Evolutionary conservation across 2,888 invertebrate species (phyloP).

Genomic region (Bedellia somnulentella): DNA sequence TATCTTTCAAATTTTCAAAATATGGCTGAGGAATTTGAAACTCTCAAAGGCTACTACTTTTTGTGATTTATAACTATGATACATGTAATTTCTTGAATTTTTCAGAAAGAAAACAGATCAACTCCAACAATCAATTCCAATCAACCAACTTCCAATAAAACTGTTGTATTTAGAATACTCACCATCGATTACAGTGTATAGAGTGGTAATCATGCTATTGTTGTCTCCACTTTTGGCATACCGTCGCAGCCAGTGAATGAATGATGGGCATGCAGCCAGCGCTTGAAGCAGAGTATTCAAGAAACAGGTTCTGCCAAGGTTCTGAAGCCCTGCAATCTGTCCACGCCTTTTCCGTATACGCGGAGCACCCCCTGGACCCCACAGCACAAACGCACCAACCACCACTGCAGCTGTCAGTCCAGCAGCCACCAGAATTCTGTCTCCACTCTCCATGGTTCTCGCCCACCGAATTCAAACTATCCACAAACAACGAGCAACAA

Average conservation of each 20-base stretch:
- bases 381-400: constrained; percentile 81
- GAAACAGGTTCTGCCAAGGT: constrained; percentile 92
- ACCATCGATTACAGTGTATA: constrained; percentile 77
- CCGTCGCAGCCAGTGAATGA: constrained; percentile 79
- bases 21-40: too few relatives aligned
- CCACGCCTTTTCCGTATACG: constrained; percentile 66
- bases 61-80: background rate
- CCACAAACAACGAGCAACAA: too few relatives aligned
- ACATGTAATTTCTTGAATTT: too few relatives aligned
- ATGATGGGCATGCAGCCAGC: constrained; percentile 82
- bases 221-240: constrained; percentile 64
- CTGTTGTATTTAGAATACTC: too few relatives aligned
- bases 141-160: too few relatives aligned
- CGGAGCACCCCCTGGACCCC: constrained; percentile 72
- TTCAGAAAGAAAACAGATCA: too few relatives aligned
- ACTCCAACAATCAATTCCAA: too few relatives aligned
- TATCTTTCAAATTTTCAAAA: too few relatives aligned
- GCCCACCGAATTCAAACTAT: too few relatives aligned
- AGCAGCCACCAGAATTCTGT: constrained; percentile 76
- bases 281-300: constrained; percentile 90
- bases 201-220: constrained; percentile 72
- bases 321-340: constrained; percentile 82
- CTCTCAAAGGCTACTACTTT: background rate
- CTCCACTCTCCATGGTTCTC: constrained; percentile 76
- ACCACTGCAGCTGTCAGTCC: constrained; percentile 80